Evolutionary conservation across 2,113 vertebrate genomes (phyloP).

Genomic region (Clarias batrachus): DNA sequence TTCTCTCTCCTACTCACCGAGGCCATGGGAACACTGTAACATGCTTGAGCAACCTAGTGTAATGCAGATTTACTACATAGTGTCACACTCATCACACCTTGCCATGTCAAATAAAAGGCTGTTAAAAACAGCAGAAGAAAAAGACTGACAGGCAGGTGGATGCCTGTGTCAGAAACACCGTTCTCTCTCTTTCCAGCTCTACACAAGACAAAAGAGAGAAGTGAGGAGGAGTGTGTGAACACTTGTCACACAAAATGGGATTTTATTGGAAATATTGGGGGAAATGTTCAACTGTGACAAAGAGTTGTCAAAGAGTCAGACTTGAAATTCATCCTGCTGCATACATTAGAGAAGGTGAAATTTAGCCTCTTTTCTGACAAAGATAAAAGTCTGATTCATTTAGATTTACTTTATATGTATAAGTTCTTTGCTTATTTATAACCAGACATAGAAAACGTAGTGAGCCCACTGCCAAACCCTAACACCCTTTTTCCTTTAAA

Average conservation of each 20-base stretch:
- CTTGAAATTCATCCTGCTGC: constrained; percentile 25
- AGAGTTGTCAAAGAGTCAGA: constrained; percentile 41
- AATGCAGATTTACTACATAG: constrained; percentile 56
- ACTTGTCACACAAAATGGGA: constrained; percentile 52
- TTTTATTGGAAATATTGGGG: constrained; percentile 36
- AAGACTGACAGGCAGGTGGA: constrained; percentile 41
- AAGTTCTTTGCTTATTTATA: background rate
- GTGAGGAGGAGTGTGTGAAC: constrained; percentile 43
- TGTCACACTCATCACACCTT: constrained; percentile 55
- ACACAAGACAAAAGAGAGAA: constrained; percentile 33
- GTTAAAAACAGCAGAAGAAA: constrained; percentile 32
- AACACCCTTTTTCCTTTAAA: constrained; percentile 52
- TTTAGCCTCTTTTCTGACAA: background rate
- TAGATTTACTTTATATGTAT: too few relatives aligned
- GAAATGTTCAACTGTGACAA: constrained; percentile 23
- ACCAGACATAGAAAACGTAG: background rate
- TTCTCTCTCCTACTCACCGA: constrained; percentile 27
- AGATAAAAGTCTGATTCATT: background rate
- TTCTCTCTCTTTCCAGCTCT: constrained; percentile 24
- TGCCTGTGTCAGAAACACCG: constrained; percentile 26
- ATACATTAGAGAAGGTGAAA: constrained; percentile 10
- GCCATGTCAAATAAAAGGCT: constrained; percentile 58
- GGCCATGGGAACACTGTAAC: constrained; percentile 51
- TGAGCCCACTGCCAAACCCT: constrained; percentile 11
- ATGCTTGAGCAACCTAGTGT: constrained; percentile 56